Evolutionary conservation across 2,888 invertebrate species (phyloP).

Genomic region (Aradus depressus): DNA sequence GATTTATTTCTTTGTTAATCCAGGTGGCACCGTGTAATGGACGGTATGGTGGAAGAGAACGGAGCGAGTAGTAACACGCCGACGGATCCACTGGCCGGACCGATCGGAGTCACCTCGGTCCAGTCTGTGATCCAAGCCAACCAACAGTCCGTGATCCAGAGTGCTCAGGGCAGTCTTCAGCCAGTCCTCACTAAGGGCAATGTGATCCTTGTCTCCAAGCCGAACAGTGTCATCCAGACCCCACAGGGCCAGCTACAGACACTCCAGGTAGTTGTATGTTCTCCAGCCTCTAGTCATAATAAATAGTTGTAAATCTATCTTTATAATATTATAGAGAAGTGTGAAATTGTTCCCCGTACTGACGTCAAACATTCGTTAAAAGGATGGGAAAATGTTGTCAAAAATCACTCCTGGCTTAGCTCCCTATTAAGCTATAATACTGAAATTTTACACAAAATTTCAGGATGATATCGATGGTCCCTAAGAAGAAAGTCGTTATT

Average conservation of each 20-base stretch:
- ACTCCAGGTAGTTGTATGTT: conserved; percentile 56
- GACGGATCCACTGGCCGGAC: conserved; percentile 42
- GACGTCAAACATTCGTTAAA: too few relatives aligned
- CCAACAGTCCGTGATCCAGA: conserved; percentile 92
- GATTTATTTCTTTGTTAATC: not conserved
- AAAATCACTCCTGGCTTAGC: too few relatives aligned
- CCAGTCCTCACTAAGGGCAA: conserved; percentile 75
- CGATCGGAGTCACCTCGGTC: conserved; percentile 50
- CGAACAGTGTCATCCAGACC: conserved; percentile 85
- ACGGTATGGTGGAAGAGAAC: conserved; percentile 88
- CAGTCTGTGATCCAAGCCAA: conserved; percentile 94
- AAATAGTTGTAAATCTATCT: too few relatives aligned
- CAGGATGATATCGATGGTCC: too few relatives aligned
- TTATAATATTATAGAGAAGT: too few relatives aligned
- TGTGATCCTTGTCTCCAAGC: conserved; percentile 80
- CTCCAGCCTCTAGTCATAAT: not conserved
- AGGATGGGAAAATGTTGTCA: too few relatives aligned
- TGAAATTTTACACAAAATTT: too few relatives aligned
- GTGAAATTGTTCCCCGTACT: too few relatives aligned
- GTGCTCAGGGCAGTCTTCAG: conserved; percentile 66
- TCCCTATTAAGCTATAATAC: too few relatives aligned
- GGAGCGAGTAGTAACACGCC: conserved; percentile 40
- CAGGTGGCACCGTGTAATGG: conserved; percentile 50
- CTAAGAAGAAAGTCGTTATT: too few relatives aligned
- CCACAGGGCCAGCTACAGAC: conserved; percentile 76